Evolutionary conservation across 1,140 invertebrate genomes (phyloP), one percentile per base, ranked within the genome.

Genomic region (Drosophila lowei): DNA sequence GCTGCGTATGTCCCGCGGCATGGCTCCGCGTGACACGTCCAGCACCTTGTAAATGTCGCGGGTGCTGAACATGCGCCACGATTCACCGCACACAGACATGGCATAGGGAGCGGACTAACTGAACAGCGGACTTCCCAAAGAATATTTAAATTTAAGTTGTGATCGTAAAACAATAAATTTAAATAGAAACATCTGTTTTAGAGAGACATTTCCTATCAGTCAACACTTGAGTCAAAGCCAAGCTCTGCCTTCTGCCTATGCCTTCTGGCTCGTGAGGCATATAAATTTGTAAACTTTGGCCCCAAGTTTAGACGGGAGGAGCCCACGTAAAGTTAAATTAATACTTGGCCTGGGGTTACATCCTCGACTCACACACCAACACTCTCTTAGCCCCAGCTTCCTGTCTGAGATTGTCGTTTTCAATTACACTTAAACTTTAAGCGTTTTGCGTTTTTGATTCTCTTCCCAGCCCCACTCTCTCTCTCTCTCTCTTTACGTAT

Each of bases 381-480:
- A 46, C 34, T 34, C 42, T 42, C 43, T 44, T 30, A 44, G 38
- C 6, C 23, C 3, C 23, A 7, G 15, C 7, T 49, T 18, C 41
- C 11, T 38, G 34, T 13, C 34, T 38, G 18, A 49, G 55, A 66
- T 72, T 78, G 54, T 58, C 71, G 59, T 78, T 83, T 83, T 83
- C 79, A 83, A 83, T 83, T 83, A 83, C 59, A 75, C 75, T 83
- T 75, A 50, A 76, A 72, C 61, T 83, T 78, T 67, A 78, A 83
- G 72, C 77, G 72, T 71, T 76, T 55, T 52, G n/a, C 54, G 44
- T 53, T 59, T 38, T 65, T 46, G 43, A 55, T 74, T 67, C 34
- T 49, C 16, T 6, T 38, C 61, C 44, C 13, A 59, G 16, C 41
- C 52, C 16, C 38, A 34, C 3, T 1, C 30, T 23, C 9, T 3